Evolutionary conservation across 2,797 vertebrate genomes (phyloP), one percentile per base, ranked within the genome.

Genomic region (Rhinatrema bivittatum): DNA sequence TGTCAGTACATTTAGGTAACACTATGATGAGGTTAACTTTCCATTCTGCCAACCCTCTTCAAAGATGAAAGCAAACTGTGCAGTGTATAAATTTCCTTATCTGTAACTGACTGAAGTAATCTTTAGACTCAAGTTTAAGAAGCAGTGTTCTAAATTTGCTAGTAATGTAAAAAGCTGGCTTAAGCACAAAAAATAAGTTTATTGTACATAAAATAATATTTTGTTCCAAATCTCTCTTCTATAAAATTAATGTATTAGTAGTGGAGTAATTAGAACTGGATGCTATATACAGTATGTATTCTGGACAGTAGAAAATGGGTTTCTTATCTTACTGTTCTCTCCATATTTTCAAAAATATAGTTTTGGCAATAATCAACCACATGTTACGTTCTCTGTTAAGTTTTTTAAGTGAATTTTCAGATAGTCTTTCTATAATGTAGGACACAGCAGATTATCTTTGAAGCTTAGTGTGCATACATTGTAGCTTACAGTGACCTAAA

Each of bases 11-110:
- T 83, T 84, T 78, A 81, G 60, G 67, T 74, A 55, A 66, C 70
- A 65, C 62, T 71, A 70, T 68, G 73, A 76, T 75, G 60, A 77
- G 48, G 59, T 65, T 76, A 68, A 78, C 81, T 77, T 78, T 76
- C 70, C 64, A 57, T 66, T 74, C 64, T 77, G 48, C 70, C 65
- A 68, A 50, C 68, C 76, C 57, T 62, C 54, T 63, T 48, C 62
- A 61, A 52, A 77, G 73, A 83, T 76, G 68, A 66, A 77, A 72
- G 69, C 42, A 32, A 51, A 16, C 39, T 66, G 53, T 57, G n/a
- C n/a, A n/a, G 63, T 53, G 30, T 64, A 64, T 71, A 71, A 68
- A 73, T 61, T 63, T 56, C 58, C 56, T 68, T 73, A 67, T 72
- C 57, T 33, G 40, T 62, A 60, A 68, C 67, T 63, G 50, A 46